phyloP scores from a whole-genome alignment of 1,140 invertebrate genomes.

The Eriosoma lanigerum region DNA sequence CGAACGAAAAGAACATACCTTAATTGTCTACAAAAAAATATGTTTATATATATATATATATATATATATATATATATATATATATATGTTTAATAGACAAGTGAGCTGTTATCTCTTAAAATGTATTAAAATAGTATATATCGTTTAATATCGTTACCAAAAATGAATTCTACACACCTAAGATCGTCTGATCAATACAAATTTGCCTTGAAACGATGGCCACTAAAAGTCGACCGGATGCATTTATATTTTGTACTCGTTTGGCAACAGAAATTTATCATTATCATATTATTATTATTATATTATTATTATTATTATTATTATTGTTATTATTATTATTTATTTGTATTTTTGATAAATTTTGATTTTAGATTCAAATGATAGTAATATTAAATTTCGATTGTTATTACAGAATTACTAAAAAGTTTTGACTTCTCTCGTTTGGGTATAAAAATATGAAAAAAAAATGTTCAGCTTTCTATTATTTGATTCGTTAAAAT shows the following conservation, averaged over 20 bases:
- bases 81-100: background rate
- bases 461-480: background rate
- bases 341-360: conserved; percentile 36
- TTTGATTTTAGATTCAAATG: too few relatives aligned
- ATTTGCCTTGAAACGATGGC: background rate
- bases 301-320: conserved; percentile 21
- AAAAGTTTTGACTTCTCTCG: conserved; percentile 30
- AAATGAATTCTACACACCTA: background rate
- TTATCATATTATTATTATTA: background rate
- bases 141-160: too few relatives aligned
- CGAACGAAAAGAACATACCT: background rate
- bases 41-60: too few relatives aligned
- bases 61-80: background rate
- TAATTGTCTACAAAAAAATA: background rate
- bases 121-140: conserved; percentile 26
- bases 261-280: conserved; percentile 1
- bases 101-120: background rate
- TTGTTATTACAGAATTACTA: conserved; percentile 19
- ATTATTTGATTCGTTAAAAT: background rate
- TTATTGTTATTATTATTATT: too few relatives aligned
- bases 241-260: conserved; percentile 8
- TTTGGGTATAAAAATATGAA: conserved; percentile 49
- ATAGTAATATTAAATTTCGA: conserved; percentile 12
- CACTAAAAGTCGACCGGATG: background rate
- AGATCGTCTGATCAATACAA: background rate